Conservation (phyloP, 1,140 invertebrate genomes). For the Nixonia krombeini region DNA sequence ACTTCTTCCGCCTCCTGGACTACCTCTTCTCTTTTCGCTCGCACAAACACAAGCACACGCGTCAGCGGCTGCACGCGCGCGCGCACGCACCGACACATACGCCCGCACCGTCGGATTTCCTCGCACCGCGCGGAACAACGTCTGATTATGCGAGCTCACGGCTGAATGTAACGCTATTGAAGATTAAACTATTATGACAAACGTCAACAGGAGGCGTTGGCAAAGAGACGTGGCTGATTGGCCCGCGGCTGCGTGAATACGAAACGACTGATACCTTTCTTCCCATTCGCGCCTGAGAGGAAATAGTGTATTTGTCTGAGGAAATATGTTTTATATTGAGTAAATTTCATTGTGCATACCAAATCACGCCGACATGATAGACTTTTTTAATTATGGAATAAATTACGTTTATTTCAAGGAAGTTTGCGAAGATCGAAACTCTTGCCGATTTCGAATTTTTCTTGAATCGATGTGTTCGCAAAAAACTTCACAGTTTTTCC, state of each 20-base stretch:
- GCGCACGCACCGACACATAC: constrained; percentile 18
- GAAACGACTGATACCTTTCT: constrained; percentile 60
- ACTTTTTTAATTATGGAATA: too few relatives aligned
- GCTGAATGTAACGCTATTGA: constrained; percentile 71
- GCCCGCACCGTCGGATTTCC: constrained; percentile 1
- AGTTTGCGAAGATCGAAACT: too few relatives aligned
- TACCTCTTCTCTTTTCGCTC: constrained; percentile 19
- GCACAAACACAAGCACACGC: constrained; percentile 6
- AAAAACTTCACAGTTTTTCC: too few relatives aligned
- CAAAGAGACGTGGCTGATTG: constrained; percentile 67
- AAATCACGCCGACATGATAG: too few relatives aligned
- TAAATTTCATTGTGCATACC: not conserved
- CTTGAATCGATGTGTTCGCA: too few relatives aligned
- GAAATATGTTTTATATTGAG: not conserved
- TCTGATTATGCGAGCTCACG: constrained; percentile 72
- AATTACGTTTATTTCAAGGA: too few relatives aligned
- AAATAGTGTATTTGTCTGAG: constrained; percentile 28
- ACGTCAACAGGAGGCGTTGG: constrained; percentile 68
- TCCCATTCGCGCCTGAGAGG: constrained; percentile 15
- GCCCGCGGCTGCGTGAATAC: constrained; percentile 66
- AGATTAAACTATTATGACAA: constrained; percentile 74
- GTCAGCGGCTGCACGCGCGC: constrained; percentile 11
- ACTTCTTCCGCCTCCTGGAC: constrained; percentile 41
- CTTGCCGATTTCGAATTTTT: too few relatives aligned
- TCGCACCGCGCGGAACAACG: constrained; percentile 51